Evolutionary conservation across 2,888 invertebrate species (phyloP), one percentile per base, ranked within the genome.

Genomic region (Drosophila kuntzei): DNA sequence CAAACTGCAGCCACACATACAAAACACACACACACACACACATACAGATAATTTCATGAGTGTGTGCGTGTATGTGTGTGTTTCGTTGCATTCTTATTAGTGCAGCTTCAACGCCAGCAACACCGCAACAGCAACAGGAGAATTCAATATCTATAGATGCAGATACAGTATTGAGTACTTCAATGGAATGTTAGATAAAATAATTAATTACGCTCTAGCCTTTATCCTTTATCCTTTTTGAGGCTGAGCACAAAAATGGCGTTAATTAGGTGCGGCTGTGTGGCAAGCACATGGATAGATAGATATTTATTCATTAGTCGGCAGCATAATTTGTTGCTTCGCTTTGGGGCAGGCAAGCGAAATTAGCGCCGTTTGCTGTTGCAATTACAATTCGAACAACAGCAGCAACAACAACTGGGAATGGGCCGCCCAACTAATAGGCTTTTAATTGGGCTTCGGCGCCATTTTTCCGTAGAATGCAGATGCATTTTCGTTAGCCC

Each of bases 281-380:
- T 50, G 63, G 60, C 22, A 27, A 41, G 47, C 55, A 47, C 37
- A 36, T 59, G 63, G n/a, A n/a, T n/a, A n/a, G n/a, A n/a, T 44
- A 68, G 63, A 80, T 80, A 80, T 83, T 83, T 80, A 83, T 81
- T 81, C 81, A 81, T 83, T 83, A 84, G 83, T 74, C 59, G 64
- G 46, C 64, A 66, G 71, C 59, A 67, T 72, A 75, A 81, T 81
- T 79, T 71, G 81, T 71, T 69, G 71, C 46, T 36, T 54, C 7
- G 83, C 80, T 78, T 53, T 81, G 61, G 84, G 77, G 63, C 58
- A 58, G 47, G 41, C 41, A 53, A 41, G 55, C 49, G 22, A 75
- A 76, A 72, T 72, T 65, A 71, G 67, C 20, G 62, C 44, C 65
- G 44, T 53, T 68, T 70, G 64, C 67, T 65, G 63, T 63, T 61